Evolutionary conservation across 1,140 invertebrate genomes (phyloP), one percentile per base, ranked within the genome.

Genomic region (Acarapis woodi): DNA sequence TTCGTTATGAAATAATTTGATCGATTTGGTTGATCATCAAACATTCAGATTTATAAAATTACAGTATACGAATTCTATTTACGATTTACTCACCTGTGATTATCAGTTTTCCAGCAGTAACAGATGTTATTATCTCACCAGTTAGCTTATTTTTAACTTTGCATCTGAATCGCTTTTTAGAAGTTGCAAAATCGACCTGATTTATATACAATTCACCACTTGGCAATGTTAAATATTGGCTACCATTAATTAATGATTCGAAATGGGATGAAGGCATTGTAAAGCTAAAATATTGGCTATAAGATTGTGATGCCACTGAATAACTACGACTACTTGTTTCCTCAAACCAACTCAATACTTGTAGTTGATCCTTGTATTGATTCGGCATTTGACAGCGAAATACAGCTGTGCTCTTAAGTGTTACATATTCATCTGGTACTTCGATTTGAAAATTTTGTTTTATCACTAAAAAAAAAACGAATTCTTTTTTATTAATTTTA

Each of bases 291-390:
- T n/a, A n/a, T n/a, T n/a, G n/a, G 25, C 19, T 18, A 35, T 14
- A 35, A 18, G 12, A 14, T 16, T 32, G 2, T n/a, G n/a, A 24
- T n/a, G 3, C n/a, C 29, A 20, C 26, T 38, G 37, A 14, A 38
- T 38, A 5, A 32, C 30, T n/a, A 15, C 26, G 2, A 3, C 18
- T 24, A 5, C 15, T 41, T 19, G 34, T 33, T 9, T 44, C 30
- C 21, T 41, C 39, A 21, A 44, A 34, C 75, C 76, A 80, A 50
- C 71, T 71, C 35, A 67, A 62, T 39, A 79, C 67, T 44, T 73
- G 68, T 40, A 80, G 68, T 55, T 78, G 72, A 59, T 80, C 74
- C 32, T 68, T 67, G 35, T 79, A 73, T 57, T 78, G 79, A 15
- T 72, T 76, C n/a, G 77, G 76, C 23, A 58, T 53, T 22, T 45